Evolutionary conservation across 2,797 vertebrate genomes (phyloP).

Genomic region (Brotula barbata): DNA sequence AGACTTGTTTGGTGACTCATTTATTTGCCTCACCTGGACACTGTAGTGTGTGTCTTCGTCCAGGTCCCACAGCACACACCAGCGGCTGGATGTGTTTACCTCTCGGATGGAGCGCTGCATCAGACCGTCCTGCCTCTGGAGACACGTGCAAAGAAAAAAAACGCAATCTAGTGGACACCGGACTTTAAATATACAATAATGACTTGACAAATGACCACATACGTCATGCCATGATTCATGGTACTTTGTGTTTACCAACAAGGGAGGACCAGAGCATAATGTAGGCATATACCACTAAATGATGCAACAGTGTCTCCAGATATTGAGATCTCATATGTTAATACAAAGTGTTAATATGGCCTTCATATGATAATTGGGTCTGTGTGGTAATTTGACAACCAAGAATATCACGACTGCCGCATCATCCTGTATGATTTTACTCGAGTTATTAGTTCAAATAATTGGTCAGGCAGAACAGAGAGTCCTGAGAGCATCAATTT

Average conservation of each 20-base stretch:
- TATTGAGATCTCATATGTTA: too few species aligned
- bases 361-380: background rate
- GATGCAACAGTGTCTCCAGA: too few species aligned
- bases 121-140: constrained; percentile 91
- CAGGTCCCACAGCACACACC: constrained; percentile 95
- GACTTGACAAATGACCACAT: too few species aligned
- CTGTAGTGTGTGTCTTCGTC: constrained; percentile 95
- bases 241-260: too few species aligned
- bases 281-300: too few species aligned
- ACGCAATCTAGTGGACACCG: too few species aligned
- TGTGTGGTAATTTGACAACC: background rate
- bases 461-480: background rate
- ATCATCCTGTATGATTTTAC: background rate
- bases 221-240: too few species aligned
- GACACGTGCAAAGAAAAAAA: constrained; percentile 1
- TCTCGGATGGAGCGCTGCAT: constrained; percentile 96
- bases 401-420: background rate
- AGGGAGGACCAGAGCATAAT: too few species aligned
- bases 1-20: too few species aligned
- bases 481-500: too few species aligned
- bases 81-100: constrained; percentile 94
- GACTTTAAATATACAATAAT: too few species aligned
- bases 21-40: constrained; percentile 78
- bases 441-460: background rate
- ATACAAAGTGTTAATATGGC: too few species aligned